phyloP scores from a whole-genome alignment of 2,797 vertebrate species.

The Acrocephalus scirpaceus region DNA sequence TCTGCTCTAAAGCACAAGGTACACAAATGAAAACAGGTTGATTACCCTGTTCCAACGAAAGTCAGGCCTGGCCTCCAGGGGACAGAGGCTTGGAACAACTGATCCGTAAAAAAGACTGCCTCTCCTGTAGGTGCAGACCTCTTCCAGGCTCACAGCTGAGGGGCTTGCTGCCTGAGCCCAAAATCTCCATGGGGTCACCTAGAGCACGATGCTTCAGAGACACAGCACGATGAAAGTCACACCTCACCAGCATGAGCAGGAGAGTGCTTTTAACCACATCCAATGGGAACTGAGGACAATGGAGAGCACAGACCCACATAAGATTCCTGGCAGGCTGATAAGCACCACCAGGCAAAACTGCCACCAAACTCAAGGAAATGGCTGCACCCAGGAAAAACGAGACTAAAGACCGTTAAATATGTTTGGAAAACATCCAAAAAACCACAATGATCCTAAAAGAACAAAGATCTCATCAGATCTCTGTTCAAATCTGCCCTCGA shows the following conservation, averaged over 20 bases:
- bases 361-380: neutral
- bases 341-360: neutral
- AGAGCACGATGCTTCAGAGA: neutral
- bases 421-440: neutral
- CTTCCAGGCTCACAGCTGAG: neutral
- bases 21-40: neutral
- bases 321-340: neutral
- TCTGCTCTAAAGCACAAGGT: neutral
- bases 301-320: neutral
- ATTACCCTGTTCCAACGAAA: neutral
- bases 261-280: neutral
- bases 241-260: rapidly evolving
- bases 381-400: neutral
- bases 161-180: neutral
- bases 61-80: neutral
- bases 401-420: neutral
- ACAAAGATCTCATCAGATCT: conserved; percentile 40
- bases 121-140: neutral
- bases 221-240: rapidly evolving
- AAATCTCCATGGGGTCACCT: neutral
- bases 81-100: neutral
- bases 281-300: neutral
- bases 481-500: conserved; percentile 2
- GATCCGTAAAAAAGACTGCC: neutral
- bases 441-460: neutral